phyloP scores from a whole-genome alignment of 2,797 vertebrate genomes.

The Pseudocheirus occidentalis region DNA sequence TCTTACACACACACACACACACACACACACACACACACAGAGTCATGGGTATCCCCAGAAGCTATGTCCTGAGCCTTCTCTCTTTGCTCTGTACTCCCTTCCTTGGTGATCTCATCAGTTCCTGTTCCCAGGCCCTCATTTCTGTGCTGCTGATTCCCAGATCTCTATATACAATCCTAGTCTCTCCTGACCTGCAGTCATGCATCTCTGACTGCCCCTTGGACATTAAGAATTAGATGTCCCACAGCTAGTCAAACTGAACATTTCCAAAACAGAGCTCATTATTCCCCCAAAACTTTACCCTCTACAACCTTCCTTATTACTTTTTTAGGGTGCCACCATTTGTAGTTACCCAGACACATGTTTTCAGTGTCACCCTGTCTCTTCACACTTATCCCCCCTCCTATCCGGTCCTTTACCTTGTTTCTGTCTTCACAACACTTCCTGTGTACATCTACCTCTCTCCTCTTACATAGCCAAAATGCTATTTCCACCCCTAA shows the following conservation, averaged over 20 bases:
- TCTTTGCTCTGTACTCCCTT: neutral
- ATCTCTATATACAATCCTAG: neutral
- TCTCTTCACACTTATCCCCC: neutral
- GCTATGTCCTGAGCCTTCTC: neutral
- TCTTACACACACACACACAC: no score
- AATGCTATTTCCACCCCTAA: neutral
- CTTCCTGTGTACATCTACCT: neutral
- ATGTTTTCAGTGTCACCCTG: neutral
- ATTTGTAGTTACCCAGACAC: neutral
- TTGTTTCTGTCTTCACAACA: neutral
- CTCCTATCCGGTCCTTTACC: neutral
- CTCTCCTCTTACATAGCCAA: neutral
- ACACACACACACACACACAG: no score
- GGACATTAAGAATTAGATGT: neutral
- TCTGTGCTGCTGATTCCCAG: neutral
- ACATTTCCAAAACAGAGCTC: neutral
- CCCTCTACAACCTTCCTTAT: neutral
- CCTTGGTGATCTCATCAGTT: neutral
- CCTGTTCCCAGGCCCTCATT: neutral
- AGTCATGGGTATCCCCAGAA: neutral
- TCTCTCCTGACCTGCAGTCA: neutral
- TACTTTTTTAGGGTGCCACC: neutral
- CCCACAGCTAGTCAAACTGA: neutral
- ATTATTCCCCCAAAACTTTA: neutral
- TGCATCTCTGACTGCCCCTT: neutral